These are phyloP conservation scores for Hydractinia symbiolongicarpus DNA, from an alignment of 30 jellyfish, hydroid and myxozoan species.

Conservation along the genomic window DNA sequence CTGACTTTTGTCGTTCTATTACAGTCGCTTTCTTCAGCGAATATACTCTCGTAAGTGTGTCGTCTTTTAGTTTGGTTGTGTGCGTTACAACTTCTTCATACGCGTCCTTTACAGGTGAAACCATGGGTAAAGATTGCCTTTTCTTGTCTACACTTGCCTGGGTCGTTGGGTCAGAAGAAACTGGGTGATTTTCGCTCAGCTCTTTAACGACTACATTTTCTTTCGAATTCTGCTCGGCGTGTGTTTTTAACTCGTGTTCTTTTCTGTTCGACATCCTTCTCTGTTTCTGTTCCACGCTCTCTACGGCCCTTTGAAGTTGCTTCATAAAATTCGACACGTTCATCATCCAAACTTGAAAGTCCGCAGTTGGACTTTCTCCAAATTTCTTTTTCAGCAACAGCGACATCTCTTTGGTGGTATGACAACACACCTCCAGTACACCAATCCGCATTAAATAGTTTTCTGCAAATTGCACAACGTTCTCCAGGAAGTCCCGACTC, in stretches of 20 bases:
- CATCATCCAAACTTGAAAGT: conserved; percentile 68
- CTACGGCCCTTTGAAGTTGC: conserved; percentile 63
- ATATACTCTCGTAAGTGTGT: background rate
- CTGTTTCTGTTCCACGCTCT: conserved; percentile 43
- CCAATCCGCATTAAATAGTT: conserved; percentile 29
- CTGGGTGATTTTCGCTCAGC: background rate
- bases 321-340: conserved; percentile 67
- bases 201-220: background rate
- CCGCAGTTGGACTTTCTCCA: conserved; percentile 57
- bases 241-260: background rate
- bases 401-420: conserved; percentile 37
- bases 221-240: background rate
- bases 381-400: conserved; percentile 40
- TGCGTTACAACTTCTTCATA: background rate
- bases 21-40: background rate
- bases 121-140: no score
- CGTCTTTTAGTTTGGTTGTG: background rate
- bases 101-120: background rate
- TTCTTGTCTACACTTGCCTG: background rate
- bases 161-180: background rate
- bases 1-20: background rate
- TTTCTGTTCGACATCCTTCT: conserved; percentile 40
- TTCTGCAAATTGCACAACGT: conserved; percentile 32
- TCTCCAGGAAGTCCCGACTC: conserved; percentile 33
- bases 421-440: conserved; percentile 38